Evolutionary conservation across 2,888 invertebrate genomes (phyloP).

Genomic region (Tenthredo mesomela): DNA sequence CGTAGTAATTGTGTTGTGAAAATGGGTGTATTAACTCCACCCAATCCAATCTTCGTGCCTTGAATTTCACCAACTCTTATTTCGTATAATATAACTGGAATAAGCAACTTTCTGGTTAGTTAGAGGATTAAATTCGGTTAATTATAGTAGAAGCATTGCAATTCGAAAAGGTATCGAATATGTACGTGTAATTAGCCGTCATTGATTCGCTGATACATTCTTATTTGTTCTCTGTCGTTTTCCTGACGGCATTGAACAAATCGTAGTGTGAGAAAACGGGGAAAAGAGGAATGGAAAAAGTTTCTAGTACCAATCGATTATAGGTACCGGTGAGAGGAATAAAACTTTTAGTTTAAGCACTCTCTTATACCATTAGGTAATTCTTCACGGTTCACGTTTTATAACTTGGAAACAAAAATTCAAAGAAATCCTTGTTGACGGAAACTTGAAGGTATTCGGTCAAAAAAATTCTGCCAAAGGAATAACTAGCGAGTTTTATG

Average conservation of each 20-base stretch:
- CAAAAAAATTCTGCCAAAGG: not conserved
- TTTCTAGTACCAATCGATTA: constrained; percentile 13
- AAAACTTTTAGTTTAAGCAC: constrained; percentile 25
- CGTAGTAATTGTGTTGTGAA: constrained; percentile 37
- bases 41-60: constrained; percentile 14
- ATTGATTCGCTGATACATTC: not conserved
- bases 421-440: not conserved
- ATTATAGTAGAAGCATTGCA: not conserved
- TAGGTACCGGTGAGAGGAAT: not conserved
- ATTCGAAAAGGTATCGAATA: not conserved
- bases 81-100: not conserved
- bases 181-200: not conserved
- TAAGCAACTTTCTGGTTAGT: not conserved
- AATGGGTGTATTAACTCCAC: constrained; percentile 12
- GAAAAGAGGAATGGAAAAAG: constrained; percentile 8
- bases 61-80: constrained; percentile 12
- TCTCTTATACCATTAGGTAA: constrained; percentile 12
- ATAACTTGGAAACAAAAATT: not conserved
- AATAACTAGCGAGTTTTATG: not conserved
- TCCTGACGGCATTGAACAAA: not conserved
- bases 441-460: constrained; percentile 4
- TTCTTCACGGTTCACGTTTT: constrained; percentile 18
- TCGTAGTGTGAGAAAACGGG: not conserved
- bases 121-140: not conserved
- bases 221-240: not conserved